Evolutionary conservation across 2,797 vertebrate species (phyloP), one percentile per base, ranked within the genome.

Genomic region (Tiaroga cobitis): DNA sequence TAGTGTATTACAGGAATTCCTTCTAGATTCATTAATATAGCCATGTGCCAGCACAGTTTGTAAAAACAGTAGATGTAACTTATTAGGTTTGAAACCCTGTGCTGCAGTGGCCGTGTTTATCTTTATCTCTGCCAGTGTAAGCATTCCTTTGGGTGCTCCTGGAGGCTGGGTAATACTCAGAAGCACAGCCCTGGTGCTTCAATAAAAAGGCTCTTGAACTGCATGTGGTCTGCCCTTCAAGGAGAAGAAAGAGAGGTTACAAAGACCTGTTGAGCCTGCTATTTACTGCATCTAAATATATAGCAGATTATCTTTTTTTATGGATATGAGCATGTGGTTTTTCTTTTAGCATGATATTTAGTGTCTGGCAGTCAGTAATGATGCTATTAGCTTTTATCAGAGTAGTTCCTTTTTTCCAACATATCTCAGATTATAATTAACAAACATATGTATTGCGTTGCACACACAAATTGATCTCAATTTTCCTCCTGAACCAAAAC

Each of bases 131-230:
- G 39, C 39, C 41, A 85, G 16, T 84, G 29, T 85, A 87, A 87
- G 51, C 72, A 84, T 81, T 77, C 78, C 86, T 87, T 49, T 11
- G 70, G 73, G 79, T 81, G 82, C 70, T 81, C 43, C 61, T 84
- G 51, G 26, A 63, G 81, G 68, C 80, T 49, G 41, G 74, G 77
- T 80, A 83, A 90, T 92, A 92, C 90, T 92, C 90, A 90, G 90
- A 91, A 91, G 92, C 89, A 89, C 56, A 80, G 85, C 49, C 88
- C 88, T 89, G 81, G 86, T 87, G 91, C 91, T 89, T 92, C 91
- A 93, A 93, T 94, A 94, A 94, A 94, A 94, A 92, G 80, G 89
- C 91, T 92, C 90, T 89, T 59, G 92, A 90, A 80, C 91, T 91
- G 92, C 89, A 90, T 85, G 84, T 65, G 5, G 91, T 93, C 92